Evolutionary conservation across 2,113 vertebrate species (phyloP), one percentile per base, ranked within the genome.

Genomic region (Gambusia holbrooki): DNA sequence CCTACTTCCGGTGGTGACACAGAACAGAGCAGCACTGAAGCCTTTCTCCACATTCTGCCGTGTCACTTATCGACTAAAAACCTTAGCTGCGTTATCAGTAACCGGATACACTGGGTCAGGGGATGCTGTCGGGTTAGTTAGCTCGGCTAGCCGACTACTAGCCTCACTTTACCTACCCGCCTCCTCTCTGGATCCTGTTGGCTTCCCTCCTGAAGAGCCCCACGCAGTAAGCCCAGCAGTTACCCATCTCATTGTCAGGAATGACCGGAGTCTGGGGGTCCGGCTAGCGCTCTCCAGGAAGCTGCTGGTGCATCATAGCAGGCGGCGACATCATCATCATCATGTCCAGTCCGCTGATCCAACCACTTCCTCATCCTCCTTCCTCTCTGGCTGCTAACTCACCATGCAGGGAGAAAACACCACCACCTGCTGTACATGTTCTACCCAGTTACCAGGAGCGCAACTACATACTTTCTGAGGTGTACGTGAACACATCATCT

Each of bases 221-320:
- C 1, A 77, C 87, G 68, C 93, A 95, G 42, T 85, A 87, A 35
- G 83, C 76, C 93, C 94, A 95, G 80, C 93, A 95, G 89, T 93
- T 95, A 83, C 94, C 94, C 94, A 95, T 95, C 67, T 90, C 94
- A 94, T 93, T 93, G 92, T 93, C 88, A 80, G 76, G 76, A 79
- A 13, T 30, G 0, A 19, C 37, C 70, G 2, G 65, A 13, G 45
- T 79, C 77, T 73, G 69, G 75, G 79, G 85, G 70, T 65, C 45
- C 3, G 61, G 66, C 71, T 48, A 45, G 54, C 27, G 22, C 27
- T 74, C 19, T 71, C 30, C 73, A 65, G 69, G 58, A 79, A 79
- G 80, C 72, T 66, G 79, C 65, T 66, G 73, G 28, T 35, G 73
- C n/a, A 22, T 27, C 12, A 2, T 62, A 27, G 4, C 40, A 42